phyloP scores from a whole-genome alignment of 2,797 vertebrate genomes.

The Merluccius polli region DNA sequence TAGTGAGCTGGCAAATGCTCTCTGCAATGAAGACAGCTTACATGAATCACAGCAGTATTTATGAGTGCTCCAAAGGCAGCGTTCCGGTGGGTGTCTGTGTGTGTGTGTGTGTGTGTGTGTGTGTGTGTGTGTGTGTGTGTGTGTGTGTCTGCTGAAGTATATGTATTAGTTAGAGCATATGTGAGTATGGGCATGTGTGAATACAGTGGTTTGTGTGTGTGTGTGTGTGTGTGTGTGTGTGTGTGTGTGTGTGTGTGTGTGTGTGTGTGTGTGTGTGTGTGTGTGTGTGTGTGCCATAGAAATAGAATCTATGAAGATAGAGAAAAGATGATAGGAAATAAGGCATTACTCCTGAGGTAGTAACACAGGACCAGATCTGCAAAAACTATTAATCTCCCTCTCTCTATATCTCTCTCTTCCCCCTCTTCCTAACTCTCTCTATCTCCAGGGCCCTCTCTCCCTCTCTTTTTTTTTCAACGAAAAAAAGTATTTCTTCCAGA shows the following conservation, averaged over 20 bases:
- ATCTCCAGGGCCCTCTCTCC: constrained; percentile 25
- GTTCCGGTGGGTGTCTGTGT: constrained; percentile 53
- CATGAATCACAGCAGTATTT: constrained; percentile 69
- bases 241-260: constrained; percentile 10
- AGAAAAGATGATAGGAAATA: constrained; percentile 59
- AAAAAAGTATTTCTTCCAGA: constrained; percentile 62
- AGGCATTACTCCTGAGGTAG: constrained; percentile 69
- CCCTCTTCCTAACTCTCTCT: constrained; percentile 3
- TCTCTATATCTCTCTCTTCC: constrained; percentile 33
- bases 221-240: too few relatives aligned
- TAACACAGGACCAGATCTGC: constrained; percentile 66
- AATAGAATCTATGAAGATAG: constrained; percentile 58
- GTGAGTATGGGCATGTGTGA: too few relatives aligned
- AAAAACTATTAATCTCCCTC: constrained; percentile 71
- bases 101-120: constrained; percentile 19
- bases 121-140: constrained; percentile 14
- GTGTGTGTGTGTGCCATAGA: constrained; percentile 52
- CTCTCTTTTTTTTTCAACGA: constrained; percentile 46
- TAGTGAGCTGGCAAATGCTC: constrained; percentile 71
- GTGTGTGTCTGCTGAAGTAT: background rate
- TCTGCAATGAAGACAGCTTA: constrained; percentile 66
- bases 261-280: constrained; percentile 7
- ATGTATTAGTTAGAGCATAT: background rate
- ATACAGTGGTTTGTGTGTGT: too few relatives aligned
- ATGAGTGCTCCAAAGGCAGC: too few relatives aligned